These are phyloP conservation scores for Cacatua alba DNA, from an alignment of 2,113 vertebrate species.

Conservation along the genomic window DNA sequence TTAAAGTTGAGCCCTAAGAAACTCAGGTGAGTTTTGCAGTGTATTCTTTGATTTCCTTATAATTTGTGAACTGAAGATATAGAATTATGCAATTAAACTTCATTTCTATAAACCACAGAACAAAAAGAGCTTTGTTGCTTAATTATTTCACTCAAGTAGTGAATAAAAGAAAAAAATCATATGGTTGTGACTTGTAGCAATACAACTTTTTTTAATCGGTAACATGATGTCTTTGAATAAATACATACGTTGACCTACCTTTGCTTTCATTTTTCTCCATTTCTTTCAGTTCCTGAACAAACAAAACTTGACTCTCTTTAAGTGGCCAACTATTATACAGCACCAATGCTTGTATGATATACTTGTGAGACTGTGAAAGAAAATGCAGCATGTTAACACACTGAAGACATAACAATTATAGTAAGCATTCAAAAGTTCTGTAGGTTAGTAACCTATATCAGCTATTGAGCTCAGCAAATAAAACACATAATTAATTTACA, in stretches of 20 bases:
- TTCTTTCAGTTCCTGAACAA: slow-evolving; percentile 81
- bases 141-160: not conserved
- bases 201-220: not conserved
- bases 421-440: not conserved
- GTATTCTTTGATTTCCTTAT: not conserved
- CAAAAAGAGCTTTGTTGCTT: not conserved
- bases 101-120: not conserved
- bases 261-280: slow-evolving; percentile 79
- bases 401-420: not conserved
- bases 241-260: slow-evolving; percentile 74
- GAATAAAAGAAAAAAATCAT: not conserved
- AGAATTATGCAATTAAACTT: not conserved
- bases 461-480: not conserved
- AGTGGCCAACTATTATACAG: slow-evolving; percentile 85
- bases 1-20: not conserved
- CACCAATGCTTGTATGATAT: slow-evolving; percentile 84
- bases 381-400: slow-evolving; percentile 24
- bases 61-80: not conserved
- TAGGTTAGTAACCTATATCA: not conserved
- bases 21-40: not conserved
- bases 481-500: not conserved
- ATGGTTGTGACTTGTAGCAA: not conserved
- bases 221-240: not conserved
- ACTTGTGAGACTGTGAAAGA: slow-evolving; percentile 81
- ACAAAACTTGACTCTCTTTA: slow-evolving; percentile 76